phyloP scores from a whole-genome alignment of 2,113 vertebrate genomes.

The Platichthys flesus region DNA sequence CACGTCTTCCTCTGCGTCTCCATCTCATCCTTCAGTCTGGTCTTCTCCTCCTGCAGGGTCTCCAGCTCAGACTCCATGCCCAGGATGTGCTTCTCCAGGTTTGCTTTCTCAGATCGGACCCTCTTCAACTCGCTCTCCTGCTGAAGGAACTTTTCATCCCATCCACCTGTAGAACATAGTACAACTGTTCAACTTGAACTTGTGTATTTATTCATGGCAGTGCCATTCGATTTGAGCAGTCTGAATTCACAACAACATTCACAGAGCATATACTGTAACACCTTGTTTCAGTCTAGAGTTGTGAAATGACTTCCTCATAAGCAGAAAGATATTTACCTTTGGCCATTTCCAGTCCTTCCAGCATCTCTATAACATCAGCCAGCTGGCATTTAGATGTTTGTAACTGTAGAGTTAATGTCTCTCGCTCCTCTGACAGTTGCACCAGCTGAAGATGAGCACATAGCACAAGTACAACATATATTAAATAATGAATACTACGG shows the following conservation, averaged over 20 bases:
- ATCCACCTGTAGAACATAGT: conserved; percentile 55
- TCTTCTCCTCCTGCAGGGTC: conserved; percentile 78
- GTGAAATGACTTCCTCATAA: neutral
- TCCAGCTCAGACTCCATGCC: conserved; percentile 81
- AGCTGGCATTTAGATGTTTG: conserved; percentile 70
- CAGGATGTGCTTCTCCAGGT: conserved; percentile 77
- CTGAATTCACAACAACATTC: neutral
- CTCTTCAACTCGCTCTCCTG: conserved; percentile 81
- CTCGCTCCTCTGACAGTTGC: conserved; percentile 73
- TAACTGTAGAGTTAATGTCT: conserved; percentile 69
- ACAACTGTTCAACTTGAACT: neutral
- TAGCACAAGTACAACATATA: neutral
- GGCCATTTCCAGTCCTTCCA: conserved; percentile 73
- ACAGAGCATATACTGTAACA: neutral
- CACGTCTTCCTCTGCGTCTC: conserved; percentile 78
- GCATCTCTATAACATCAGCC: conserved; percentile 67
- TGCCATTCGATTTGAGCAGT: neutral
- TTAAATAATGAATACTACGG: neutral
- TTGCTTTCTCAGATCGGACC: conserved; percentile 81
- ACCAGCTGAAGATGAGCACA: conserved; percentile 51
- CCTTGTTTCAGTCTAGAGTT: neutral
- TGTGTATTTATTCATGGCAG: neutral
- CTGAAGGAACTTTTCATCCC: conserved; percentile 82
- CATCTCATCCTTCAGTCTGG: conserved; percentile 77
- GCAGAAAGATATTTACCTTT: conserved; percentile 57